A percentile compares a stretch with the other conserved stretches of the same genome.
Conservation (phyloP, 2,888 invertebrate species). For the Lasioglossum figueresi region DNA sequence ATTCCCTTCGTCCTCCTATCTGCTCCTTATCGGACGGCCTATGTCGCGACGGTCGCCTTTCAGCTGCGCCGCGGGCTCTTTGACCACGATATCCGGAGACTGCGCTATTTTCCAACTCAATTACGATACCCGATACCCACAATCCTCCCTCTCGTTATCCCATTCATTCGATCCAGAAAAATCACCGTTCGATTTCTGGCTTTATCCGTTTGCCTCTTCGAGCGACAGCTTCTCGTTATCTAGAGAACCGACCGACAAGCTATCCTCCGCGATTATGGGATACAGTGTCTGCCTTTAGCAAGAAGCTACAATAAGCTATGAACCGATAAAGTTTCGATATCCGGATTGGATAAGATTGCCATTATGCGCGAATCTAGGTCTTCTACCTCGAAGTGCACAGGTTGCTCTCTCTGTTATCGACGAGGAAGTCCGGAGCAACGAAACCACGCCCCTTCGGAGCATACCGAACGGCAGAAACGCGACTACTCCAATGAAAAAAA, state of each 20-base stretch:
- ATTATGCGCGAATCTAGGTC: not conserved
- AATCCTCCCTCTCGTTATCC: not conserved
- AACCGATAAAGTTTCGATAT: not conserved
- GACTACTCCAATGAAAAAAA: not conserved
- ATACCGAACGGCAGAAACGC: not conserved
- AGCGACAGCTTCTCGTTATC: not conserved
- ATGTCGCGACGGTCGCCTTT: not conserved
- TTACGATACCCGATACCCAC: not conserved
- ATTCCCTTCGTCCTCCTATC: slow-evolving; percentile 30
- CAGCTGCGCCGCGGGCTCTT: not conserved
- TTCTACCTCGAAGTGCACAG: not conserved
- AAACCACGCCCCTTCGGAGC: not conserved
- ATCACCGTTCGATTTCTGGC: not conserved
- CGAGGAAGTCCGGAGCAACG: not conserved
- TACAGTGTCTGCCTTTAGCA: not conserved
- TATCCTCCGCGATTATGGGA: not conserved
- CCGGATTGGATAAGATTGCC: not conserved
- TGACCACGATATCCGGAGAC: not conserved
- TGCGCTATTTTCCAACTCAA: not conserved
- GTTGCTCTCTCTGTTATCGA: not conserved
- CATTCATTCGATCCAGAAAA: not conserved
- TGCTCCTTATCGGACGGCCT: slow-evolving; percentile 38
- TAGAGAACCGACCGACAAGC: not conserved
- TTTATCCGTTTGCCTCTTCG: not conserved
- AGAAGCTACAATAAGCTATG: not conserved